Evolutionary conservation across 2,113 vertebrate genomes (phyloP).

Genomic region (Neopipo cinnamomea): DNA sequence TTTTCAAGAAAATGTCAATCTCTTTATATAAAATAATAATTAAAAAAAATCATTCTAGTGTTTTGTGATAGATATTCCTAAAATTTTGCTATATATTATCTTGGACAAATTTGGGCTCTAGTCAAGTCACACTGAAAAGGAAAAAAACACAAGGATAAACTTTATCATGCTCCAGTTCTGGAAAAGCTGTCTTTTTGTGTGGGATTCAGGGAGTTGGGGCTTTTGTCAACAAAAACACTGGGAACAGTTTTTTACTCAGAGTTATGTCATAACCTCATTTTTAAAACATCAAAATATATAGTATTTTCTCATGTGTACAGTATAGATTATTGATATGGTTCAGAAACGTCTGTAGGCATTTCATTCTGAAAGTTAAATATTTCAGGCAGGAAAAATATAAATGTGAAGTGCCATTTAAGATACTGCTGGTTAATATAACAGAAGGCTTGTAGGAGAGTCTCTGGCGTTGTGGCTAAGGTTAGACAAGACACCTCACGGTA

Average conservation of each 20-base stretch:
- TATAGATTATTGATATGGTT: background rate
- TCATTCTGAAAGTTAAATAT: background rate
- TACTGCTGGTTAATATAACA: background rate
- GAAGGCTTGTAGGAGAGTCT: background rate
- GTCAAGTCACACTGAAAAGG: background rate
- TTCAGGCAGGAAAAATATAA: background rate
- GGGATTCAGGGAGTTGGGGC: background rate
- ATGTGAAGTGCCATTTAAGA: background rate
- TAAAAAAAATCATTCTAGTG: background rate
- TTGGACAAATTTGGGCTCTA: background rate
- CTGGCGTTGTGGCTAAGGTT: background rate
- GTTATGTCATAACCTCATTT: background rate
- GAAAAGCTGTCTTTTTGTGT: background rate
- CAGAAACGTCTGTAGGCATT: background rate
- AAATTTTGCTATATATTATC: background rate
- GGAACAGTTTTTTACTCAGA: background rate
- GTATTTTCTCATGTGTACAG: background rate
- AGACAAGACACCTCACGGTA: background rate
- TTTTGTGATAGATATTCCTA: background rate
- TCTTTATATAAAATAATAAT: background rate
- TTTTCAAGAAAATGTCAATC: background rate
- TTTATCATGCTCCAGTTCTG: background rate
- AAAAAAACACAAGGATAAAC: background rate
- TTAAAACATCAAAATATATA: background rate
- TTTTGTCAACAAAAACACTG: background rate